Evolutionary conservation across 2,888 invertebrate species (phyloP), one percentile per base, ranked within the genome.

Genomic region (Taphrorychus bicolor): DNA sequence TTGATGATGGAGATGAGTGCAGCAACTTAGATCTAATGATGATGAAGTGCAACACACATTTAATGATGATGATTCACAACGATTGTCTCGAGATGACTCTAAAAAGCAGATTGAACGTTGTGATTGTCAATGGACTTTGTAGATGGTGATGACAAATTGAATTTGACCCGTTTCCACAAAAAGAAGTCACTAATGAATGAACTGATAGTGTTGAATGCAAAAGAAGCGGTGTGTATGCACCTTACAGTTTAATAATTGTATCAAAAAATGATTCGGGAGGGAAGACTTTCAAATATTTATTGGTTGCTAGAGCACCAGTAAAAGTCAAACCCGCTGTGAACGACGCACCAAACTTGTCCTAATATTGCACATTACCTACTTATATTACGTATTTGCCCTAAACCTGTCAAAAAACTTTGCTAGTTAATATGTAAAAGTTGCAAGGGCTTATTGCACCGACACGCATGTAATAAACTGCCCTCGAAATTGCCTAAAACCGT

Each of bases 241-340:
- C 32, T 32, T 32, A 32, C 3, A 32, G 32, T 9, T 64, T 64
- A 64, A 42, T 54, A 59, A 51, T 41, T 23, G 3, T 49, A 49
- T 60, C 60, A 49, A 66, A 66, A 60, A 52, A 57, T 66, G 79
- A 81, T 80, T 80, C 80, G 82, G 82, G 82, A 81, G 82, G 82
- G 82, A 83, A 83, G 82, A 83, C 82, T 81, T 81, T 73, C 73
- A 73, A 77, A 79, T 77, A 76, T 76, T 57, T 63, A 74, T 74
- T 79, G 79, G 80, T 80, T 78, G 79, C 78, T 77, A 75, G 79
- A 81, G 79, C 78, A 79, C 77, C 80, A 78, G 73, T 72, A 72
- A 76, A 78, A 80, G 80, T 80, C 80, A 79, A 79, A 78, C 79
- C 80, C 80, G 77, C 71, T 72, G 75, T 75, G 78, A 79, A 78